These are phyloP conservation scores for Forficula auricularia DNA, from an alignment of 1,140 invertebrate species.

Conservation along the genomic window DNA sequence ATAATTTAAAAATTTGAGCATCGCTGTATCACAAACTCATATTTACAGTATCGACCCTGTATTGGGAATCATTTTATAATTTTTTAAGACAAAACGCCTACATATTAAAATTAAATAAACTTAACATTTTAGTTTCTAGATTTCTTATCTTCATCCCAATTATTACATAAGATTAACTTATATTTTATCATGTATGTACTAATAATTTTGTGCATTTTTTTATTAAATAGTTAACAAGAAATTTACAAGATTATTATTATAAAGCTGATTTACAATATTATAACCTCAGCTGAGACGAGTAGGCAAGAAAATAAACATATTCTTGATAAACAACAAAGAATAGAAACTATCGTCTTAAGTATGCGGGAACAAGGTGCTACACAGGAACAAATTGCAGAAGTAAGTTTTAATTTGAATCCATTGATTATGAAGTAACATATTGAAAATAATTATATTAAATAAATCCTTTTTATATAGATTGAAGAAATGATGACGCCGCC, in stretches of 20 bases:
- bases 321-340: constrained; percentile 66
- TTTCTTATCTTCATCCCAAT: too few species aligned
- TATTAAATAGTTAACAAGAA: constrained; percentile 55
- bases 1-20: too few species aligned
- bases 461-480: constrained; percentile 39
- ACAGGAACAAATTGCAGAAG: constrained; percentile 56
- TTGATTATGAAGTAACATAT: not conserved
- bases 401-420: constrained; percentile 24
- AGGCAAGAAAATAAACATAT: constrained; percentile 41
- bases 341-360: constrained; percentile 58
- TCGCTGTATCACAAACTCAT: too few species aligned
- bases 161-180: too few species aligned
- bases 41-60: too few species aligned
- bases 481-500: constrained; percentile 61
- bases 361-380: constrained; percentile 55
- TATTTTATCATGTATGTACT: too few species aligned
- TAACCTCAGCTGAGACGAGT: constrained; percentile 19
- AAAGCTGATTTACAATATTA: constrained; percentile 56
- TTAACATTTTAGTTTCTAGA: too few species aligned
- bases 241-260: constrained; percentile 53
- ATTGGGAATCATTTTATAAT: too few species aligned
- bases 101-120: too few species aligned
- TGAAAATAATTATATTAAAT: constrained; percentile 3
- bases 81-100: too few species aligned
- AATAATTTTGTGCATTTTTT: too few species aligned